Evolutionary conservation across 2,113 vertebrate species (phyloP).

Genomic region (Tachycineta bicolor): DNA sequence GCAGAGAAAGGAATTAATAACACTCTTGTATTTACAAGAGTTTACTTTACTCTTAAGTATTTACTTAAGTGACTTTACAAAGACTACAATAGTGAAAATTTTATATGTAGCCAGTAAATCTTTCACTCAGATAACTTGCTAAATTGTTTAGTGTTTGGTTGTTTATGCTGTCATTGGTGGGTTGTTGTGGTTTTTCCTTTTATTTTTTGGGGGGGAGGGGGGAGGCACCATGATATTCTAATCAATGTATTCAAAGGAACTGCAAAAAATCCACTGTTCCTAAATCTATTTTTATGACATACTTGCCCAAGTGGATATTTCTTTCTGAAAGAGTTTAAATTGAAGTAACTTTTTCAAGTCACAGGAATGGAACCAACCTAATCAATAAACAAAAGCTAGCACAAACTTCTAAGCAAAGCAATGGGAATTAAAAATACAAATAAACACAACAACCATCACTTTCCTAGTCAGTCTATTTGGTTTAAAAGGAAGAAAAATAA

Average conservation of each 20-base stretch:
- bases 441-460: background rate
- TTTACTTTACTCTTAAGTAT: no score
- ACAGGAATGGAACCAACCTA: background rate
- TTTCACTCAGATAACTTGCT: background rate
- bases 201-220: rapidly evolving
- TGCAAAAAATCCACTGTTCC: background rate
- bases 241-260: background rate
- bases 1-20: background rate
- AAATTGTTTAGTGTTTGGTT: background rate
- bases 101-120: background rate
- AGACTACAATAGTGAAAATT: background rate
- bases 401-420: background rate
- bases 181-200: background rate
- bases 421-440: background rate
- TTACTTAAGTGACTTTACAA: background rate
- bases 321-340: background rate
- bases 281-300: background rate
- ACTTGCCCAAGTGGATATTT: background rate
- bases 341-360: background rate
- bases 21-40: no score
- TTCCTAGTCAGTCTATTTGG: background rate
- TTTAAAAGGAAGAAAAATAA: background rate
- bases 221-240: background rate
- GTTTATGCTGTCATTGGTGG: background rate
- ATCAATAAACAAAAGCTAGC: background rate